A percentile compares a stretch with the other conserved stretches of the same genome.
phyloP scores from a whole-genome alignment of 1,140 invertebrate species.

The Druon quercuslanigerum region DNA sequence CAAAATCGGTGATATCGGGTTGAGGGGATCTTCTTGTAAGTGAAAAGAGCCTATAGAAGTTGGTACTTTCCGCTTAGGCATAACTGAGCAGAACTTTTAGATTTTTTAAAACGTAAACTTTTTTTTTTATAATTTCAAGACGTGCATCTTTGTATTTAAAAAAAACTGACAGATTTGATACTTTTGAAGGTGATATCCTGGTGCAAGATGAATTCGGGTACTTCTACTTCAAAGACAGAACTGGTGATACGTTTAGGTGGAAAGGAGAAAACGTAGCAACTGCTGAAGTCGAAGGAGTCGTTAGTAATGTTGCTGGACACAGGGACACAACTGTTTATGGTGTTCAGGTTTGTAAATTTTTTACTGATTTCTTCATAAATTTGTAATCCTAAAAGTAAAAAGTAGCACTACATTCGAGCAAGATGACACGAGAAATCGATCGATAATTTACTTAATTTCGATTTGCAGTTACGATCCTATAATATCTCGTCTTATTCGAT shows the following conservation, averaged over 20 bases:
- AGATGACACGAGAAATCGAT: no score
- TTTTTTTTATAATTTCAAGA: no score
- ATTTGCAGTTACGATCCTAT: no score
- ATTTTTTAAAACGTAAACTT: no score
- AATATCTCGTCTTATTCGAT: no score
- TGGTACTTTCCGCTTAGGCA: no score
- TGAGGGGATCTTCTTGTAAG: no score
- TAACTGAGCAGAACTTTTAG: no score
- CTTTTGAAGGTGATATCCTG: constrained; percentile 81
- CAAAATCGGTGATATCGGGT: no score
- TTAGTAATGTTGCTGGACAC: constrained; percentile 79
- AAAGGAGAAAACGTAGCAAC: constrained; percentile 91
- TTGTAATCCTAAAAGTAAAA: background rate
- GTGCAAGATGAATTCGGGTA: constrained; percentile 85
- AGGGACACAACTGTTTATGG: constrained; percentile 80
- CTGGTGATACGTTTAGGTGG: constrained; percentile 84
- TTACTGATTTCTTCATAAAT: constrained; percentile 34
- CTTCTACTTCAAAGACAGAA: constrained; percentile 85
- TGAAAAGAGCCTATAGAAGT: no score
- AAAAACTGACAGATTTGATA: constrained; percentile 36
- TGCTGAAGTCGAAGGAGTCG: constrained; percentile 85
- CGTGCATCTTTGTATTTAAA: background rate
- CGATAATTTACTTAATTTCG: no score
- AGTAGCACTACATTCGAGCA: no score
- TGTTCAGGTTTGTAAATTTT: constrained; percentile 77